Evolutionary conservation across 2,888 invertebrate species (phyloP).

Genomic region (Chrysolina oricalcia): DNA sequence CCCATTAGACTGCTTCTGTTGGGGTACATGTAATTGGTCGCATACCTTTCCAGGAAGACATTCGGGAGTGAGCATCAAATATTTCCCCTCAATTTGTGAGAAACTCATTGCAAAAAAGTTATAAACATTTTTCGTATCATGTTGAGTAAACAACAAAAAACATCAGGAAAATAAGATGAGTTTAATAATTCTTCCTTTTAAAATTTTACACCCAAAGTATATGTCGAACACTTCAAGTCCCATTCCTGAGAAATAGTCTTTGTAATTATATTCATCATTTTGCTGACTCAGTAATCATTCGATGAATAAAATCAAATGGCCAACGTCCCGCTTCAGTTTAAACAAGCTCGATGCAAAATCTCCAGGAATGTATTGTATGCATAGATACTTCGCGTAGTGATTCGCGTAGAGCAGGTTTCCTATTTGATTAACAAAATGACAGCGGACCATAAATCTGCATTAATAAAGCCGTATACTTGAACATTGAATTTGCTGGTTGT

Average conservation of each 20-base stretch:
- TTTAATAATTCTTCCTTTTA: too few relatives aligned
- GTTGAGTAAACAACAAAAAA: too few relatives aligned
- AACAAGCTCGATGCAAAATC: conserved; percentile 59
- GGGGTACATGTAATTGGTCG: too few relatives aligned
- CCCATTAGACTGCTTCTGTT: too few relatives aligned
- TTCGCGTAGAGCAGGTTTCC: conserved; percentile 69
- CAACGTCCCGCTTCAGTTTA: background rate
- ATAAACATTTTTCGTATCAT: too few relatives aligned
- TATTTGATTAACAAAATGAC: conserved; percentile 71
- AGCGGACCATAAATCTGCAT: conserved; percentile 68
- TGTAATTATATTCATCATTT: background rate
- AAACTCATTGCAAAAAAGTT: too few relatives aligned
- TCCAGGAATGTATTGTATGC: conserved; percentile 61
- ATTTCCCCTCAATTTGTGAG: too few relatives aligned
- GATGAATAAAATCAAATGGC: background rate
- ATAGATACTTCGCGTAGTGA: conserved; percentile 65
- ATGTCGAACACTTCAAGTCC: background rate
- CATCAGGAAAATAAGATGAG: too few relatives aligned
- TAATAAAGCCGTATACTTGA: conserved; percentile 70
- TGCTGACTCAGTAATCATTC: background rate
- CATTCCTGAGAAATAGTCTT: background rate
- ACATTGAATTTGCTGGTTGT: conserved; percentile 65
- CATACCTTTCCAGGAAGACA: too few relatives aligned
- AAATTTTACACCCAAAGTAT: too few relatives aligned
- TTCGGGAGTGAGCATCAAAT: too few relatives aligned